A percentile compares a stretch with the other conserved stretches of the same genome.
Evolutionary conservation across 2,113 vertebrate genomes (phyloP).

Genomic region (Guaruba guarouba): DNA sequence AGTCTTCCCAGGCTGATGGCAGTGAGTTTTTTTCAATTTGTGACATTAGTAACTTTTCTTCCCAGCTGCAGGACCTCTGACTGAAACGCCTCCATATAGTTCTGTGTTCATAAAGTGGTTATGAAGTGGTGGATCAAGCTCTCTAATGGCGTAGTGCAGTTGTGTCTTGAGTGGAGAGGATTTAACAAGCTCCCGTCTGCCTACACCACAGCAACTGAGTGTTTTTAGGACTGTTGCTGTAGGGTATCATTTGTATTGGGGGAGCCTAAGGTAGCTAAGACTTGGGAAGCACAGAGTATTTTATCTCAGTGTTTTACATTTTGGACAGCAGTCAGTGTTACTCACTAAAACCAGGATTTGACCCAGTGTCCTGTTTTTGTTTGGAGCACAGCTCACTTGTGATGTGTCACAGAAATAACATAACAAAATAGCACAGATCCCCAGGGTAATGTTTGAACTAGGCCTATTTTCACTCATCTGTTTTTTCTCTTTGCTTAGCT

Average conservation of each 20-base stretch:
- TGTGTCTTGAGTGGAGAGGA: neutral
- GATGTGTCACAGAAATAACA: neutral
- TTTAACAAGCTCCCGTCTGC: neutral
- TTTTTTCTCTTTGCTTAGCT: neutral
- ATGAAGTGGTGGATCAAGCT: neutral
- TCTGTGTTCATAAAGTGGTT: neutral
- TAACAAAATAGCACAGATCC: neutral
- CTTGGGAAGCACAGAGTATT: neutral
- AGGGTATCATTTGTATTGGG: neutral
- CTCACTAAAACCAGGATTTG: neutral
- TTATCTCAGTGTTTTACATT: neutral
- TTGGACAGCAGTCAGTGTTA: neutral
- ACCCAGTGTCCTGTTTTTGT: neutral
- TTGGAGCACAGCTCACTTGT: neutral
- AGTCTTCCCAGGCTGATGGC: neutral
- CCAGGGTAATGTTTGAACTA: neutral
- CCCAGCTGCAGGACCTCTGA: neutral
- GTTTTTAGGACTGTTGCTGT: neutral
- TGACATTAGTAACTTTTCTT: neutral
- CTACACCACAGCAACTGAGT: neutral
- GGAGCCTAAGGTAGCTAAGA: neutral
- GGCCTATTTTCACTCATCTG: neutral
- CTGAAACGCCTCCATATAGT: neutral
- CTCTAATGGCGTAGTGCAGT: too few species aligned
- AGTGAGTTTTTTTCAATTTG: neutral